Evolutionary conservation across 2,888 invertebrate genomes (phyloP), one percentile per base, ranked within the genome.

Genomic region (Protonemura montana): DNA sequence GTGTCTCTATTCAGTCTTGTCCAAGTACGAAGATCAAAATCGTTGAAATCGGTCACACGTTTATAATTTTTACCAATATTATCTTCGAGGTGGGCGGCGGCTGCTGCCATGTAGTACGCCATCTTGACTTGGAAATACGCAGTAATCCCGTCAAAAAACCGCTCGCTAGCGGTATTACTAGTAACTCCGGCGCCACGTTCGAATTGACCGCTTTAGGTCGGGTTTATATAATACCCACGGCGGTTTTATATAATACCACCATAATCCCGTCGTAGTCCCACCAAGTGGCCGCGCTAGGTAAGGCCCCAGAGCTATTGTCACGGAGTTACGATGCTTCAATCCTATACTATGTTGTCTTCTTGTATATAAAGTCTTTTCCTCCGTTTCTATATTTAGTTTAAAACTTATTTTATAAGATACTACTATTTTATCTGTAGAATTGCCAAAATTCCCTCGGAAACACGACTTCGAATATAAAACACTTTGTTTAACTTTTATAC

Each of bases 361-460:
- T n/a, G n/a, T n/a, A n/a, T n/a, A n/a, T n/a, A n/a, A 35, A 35
- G 59, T 59, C 59, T 59, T 1, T 21, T 21, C 16, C 3, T 59
- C 13, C 59, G 16, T 21, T 16, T 59, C 1, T 3, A 10, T 59
- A 59, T 13, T 59, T 59, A 59, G 59, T 10, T 59, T 59, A 16
- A 59, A 59, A 59, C 59, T 59, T 59, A 59, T 59, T 59, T 59
- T 59, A 59, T 59, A 59, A 59, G 59, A 59, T 59, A 59, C 59
- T 59, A 59, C 59, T 59, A 59, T 59, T 59, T 59, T 59, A 59
- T 59, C 59, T 21, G 13, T 59, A 13, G 59, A 59, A 59, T 59
- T 59, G 59, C 59, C 59, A 59, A 59, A 59, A 59, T 59, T 21
- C 59, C 59, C 13, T 59, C 21, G 59, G 59, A 59, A 59, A 59